Conservation (phyloP, 2,113 vertebrate genomes). For the Gorsachius goisagi region DNA sequence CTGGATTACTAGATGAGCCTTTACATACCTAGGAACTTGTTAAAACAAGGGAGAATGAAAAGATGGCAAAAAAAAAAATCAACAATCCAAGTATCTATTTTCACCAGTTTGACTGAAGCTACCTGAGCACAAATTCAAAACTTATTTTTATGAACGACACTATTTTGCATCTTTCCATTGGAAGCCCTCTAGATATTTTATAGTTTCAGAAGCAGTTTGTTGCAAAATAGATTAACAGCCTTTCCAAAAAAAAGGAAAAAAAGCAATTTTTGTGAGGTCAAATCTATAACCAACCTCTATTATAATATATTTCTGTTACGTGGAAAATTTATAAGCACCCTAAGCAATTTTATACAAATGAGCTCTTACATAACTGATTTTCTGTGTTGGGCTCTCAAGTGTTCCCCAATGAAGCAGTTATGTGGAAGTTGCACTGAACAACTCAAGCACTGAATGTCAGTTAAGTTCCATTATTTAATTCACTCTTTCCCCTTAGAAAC, state of each 20-base stretch:
- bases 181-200: conserved; percentile 1
- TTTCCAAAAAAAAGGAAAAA: conserved; percentile 9
- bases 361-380: conserved; percentile 73
- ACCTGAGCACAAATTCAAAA: background rate
- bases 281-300: conserved; percentile 76
- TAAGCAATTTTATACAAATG: conserved; percentile 68
- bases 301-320: conserved; percentile 63
- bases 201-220: conserved; percentile 56
- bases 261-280: conserved; percentile 57
- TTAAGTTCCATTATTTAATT: conserved; percentile 27
- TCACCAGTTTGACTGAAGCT: background rate
- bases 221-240: conserved; percentile 55
- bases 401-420: conserved; percentile 58
- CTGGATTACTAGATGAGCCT: background rate
- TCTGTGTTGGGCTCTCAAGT: conserved; percentile 53
- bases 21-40: background rate
- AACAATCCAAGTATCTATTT: background rate
- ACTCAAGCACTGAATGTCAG: conserved; percentile 56
- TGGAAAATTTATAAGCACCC: conserved; percentile 69
- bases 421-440: conserved; percentile 46
- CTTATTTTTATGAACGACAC: background rate
- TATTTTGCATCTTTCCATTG: background rate
- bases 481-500: background rate
- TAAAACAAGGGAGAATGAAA: background rate
- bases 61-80: background rate